Percentiles rank a stretch among this genome's conserved stretches.
Evolutionary conservation across 2,797 vertebrate species (phyloP).

Genomic region (Helarctos malayanus): DNA sequence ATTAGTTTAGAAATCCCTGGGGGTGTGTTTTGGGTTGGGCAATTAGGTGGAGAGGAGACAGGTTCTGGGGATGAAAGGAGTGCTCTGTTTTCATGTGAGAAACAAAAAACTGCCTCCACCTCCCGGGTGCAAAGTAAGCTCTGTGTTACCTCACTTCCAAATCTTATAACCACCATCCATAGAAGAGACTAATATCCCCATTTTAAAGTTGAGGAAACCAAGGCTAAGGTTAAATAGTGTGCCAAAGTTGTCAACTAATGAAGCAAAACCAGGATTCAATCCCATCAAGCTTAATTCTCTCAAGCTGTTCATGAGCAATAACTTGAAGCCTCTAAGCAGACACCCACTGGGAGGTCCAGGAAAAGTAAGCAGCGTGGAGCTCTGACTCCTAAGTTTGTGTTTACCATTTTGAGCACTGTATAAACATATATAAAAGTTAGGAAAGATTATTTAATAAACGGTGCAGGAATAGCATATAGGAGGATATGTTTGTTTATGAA

Average conservation of each 20-base stretch:
- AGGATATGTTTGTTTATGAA: not conserved
- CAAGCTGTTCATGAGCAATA: not conserved
- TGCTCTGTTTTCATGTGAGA: not conserved
- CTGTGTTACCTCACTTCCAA: not conserved
- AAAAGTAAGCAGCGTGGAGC: not conserved
- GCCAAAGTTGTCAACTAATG: not conserved
- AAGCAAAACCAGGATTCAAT: not conserved
- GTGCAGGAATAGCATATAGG: not conserved
- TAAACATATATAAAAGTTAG: not conserved
- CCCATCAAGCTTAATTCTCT: not conserved
- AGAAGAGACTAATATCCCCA: not conserved
- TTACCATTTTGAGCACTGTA: not conserved
- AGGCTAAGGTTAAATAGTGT: not conserved
- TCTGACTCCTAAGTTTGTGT: not conserved
- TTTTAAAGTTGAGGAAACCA: slow-evolving; percentile 1
- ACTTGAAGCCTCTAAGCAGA: not conserved
- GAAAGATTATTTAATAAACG: not conserved
- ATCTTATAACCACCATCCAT: not conserved
- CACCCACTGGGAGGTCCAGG: too few species aligned
- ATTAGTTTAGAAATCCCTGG: not conserved
- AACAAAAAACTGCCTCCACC: not conserved
- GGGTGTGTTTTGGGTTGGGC: not conserved
- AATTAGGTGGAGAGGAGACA: too few species aligned
- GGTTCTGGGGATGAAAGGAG: not conserved
- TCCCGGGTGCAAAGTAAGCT: not conserved